Evolutionary conservation across 2,113 vertebrate species (phyloP).

Genomic region (Poeciliopsis turrubarensis): DNA sequence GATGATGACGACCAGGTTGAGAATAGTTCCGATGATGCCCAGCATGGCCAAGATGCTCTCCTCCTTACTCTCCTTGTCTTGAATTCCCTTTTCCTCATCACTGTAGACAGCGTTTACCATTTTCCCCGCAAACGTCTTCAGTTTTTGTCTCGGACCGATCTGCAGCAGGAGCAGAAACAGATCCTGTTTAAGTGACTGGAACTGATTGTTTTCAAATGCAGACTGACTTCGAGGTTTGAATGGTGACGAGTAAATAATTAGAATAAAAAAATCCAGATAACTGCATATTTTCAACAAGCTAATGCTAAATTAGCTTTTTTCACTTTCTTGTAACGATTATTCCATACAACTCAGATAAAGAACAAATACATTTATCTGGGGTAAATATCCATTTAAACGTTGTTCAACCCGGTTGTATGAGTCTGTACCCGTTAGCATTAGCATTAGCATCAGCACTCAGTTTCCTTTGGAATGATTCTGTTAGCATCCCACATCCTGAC

Average conservation of each 20-base stretch:
- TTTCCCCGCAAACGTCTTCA: constrained; percentile 90
- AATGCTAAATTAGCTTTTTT: too few relatives aligned
- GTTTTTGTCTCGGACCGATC: constrained; percentile 86
- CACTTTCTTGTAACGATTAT: too few relatives aligned
- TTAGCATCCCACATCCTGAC: too few relatives aligned
- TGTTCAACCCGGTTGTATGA: too few relatives aligned
- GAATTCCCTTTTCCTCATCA: constrained; percentile 93
- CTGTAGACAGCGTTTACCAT: constrained; percentile 94
- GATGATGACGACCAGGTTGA: constrained; percentile 96
- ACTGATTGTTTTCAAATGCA: background rate
- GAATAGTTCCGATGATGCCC: constrained; percentile 96
- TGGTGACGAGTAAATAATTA: background rate
- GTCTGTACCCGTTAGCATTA: too few relatives aligned
- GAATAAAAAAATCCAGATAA: too few relatives aligned
- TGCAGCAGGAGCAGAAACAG: constrained; percentile 63
- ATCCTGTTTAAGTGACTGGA: constrained; percentile 21
- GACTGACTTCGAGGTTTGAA: background rate
- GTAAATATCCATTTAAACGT: too few relatives aligned
- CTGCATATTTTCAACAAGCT: too few relatives aligned
- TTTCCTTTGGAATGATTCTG: too few relatives aligned
- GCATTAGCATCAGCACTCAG: too few relatives aligned
- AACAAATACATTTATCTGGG: too few relatives aligned
- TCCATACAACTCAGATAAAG: too few relatives aligned
- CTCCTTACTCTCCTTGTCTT: constrained; percentile 95
- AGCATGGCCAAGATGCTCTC: constrained; percentile 95